Percentiles rank a stretch among this genome's conserved stretches.
These are phyloP conservation scores for Eurytoma adleriae DNA, from an alignment of 2,888 invertebrate species.

Conservation along the genomic window DNA sequence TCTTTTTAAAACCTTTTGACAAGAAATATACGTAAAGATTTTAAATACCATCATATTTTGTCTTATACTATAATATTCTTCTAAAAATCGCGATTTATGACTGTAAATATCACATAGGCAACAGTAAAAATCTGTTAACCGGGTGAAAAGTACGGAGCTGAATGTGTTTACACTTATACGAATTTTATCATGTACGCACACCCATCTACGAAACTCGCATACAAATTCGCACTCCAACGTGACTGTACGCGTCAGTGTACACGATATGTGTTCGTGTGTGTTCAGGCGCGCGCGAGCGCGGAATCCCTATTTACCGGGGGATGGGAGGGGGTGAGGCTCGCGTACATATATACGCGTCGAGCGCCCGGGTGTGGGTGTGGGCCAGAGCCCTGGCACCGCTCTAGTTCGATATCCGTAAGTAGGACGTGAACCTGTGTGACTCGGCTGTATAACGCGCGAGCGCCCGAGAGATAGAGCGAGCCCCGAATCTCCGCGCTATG, in stretches of 20 bases:
- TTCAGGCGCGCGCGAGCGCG: neutral
- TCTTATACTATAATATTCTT: too few relatives aligned
- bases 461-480: slow-evolving; percentile 7
- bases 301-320: neutral
- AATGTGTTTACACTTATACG: too few relatives aligned
- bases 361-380: slow-evolving; percentile 32
- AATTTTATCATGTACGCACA: neutral
- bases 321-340: neutral
- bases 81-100: too few relatives aligned
- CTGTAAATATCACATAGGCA: too few relatives aligned
- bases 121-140: too few relatives aligned
- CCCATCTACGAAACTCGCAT: too few relatives aligned
- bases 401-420: slow-evolving; percentile 71
- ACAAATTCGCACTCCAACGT: neutral
- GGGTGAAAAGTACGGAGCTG: too few relatives aligned
- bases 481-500: slow-evolving; percentile 5
- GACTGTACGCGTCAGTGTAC: neutral
- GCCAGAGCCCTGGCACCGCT: slow-evolving; percentile 47
- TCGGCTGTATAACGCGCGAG: slow-evolving; percentile 27
- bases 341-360: neutral
- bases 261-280: neutral
- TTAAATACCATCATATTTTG: too few relatives aligned
- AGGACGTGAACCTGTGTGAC: slow-evolving; percentile 67
- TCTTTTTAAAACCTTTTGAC: too few relatives aligned
- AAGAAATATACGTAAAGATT: too few relatives aligned